These are phyloP conservation scores for Hyphantria cunea DNA, from an alignment of 1,140 invertebrate genomes.

Conservation along the genomic window DNA sequence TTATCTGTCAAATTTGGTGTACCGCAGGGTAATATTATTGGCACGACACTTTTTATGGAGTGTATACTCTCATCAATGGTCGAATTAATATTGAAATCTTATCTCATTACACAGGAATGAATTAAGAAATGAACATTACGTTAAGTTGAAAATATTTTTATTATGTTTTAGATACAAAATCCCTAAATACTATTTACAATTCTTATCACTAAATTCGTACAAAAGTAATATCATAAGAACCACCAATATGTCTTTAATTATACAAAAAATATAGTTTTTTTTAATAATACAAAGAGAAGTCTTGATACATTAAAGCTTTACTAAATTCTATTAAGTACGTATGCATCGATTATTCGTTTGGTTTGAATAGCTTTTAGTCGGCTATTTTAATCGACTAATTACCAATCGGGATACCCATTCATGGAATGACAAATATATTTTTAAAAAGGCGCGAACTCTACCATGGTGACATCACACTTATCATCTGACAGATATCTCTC, in stretches of 20 bases:
- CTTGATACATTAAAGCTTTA: conserved; percentile 35
- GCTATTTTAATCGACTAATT: conserved; percentile 9
- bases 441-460: background rate
- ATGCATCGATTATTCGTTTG: conserved; percentile 8
- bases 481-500: too few relatives aligned
- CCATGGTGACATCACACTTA: background rate
- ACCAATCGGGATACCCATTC: too few relatives aligned
- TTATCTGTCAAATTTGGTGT: too few relatives aligned
- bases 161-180: conserved; percentile 29
- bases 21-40: too few relatives aligned
- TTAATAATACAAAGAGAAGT: conserved; percentile 29
- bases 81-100: too few relatives aligned
- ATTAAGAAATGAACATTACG: too few relatives aligned
- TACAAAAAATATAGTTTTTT: conserved; percentile 10
- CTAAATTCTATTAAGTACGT: conserved; percentile 12
- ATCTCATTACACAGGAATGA: too few relatives aligned
- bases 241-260: conserved; percentile 20
- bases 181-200: conserved; percentile 26
- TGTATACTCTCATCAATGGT: too few relatives aligned
- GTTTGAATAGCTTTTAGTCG: conserved; percentile 8
- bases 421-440: background rate
- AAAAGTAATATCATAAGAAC: conserved; percentile 19
- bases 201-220: conserved; percentile 10
- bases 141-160: conserved; percentile 13
- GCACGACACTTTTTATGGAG: too few relatives aligned